Conservation (phyloP, 1,140 invertebrate genomes). For the Brachystomella parvula region DNA sequence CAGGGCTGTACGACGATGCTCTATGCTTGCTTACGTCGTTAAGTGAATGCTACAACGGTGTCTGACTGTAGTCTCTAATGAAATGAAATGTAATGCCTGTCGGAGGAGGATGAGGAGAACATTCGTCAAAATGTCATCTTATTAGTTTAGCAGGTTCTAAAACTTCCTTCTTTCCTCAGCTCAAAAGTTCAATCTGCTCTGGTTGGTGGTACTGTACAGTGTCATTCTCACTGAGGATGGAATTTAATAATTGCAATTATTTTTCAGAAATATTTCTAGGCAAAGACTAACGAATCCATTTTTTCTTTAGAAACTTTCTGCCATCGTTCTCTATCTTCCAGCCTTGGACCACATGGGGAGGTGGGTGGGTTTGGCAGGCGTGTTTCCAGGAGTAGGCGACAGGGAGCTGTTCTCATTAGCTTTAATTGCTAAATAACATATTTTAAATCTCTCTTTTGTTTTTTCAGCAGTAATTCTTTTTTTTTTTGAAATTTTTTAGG, state of each 20-base stretch:
- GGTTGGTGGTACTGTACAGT: no score
- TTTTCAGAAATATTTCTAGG: no score
- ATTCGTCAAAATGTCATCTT: constrained; percentile 13
- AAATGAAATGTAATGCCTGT: constrained; percentile 13
- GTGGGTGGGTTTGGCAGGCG: background rate
- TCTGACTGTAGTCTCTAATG: background rate
- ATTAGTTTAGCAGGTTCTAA: constrained; percentile 13
- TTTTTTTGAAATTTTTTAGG: no score
- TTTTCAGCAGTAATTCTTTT: background rate
- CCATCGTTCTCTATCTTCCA: no score
- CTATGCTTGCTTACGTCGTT: background rate
- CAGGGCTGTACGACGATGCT: background rate
- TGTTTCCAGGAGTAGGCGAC: background rate
- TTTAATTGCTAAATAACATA: constrained; percentile 1
- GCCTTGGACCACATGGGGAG: background rate
- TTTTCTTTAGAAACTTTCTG: no score
- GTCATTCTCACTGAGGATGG: no score
- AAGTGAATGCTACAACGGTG: background rate
- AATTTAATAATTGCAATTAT: no score
- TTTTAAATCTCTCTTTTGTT: background rate
- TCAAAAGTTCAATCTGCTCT: constrained; percentile 11
- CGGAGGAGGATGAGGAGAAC: constrained; percentile 4
- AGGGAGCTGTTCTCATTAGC: constrained; percentile 3
- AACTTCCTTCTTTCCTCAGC: background rate
- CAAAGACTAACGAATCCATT: no score